phyloP scores from a whole-genome alignment of 2,113 vertebrate species.

The Micromys minutus region DNA sequence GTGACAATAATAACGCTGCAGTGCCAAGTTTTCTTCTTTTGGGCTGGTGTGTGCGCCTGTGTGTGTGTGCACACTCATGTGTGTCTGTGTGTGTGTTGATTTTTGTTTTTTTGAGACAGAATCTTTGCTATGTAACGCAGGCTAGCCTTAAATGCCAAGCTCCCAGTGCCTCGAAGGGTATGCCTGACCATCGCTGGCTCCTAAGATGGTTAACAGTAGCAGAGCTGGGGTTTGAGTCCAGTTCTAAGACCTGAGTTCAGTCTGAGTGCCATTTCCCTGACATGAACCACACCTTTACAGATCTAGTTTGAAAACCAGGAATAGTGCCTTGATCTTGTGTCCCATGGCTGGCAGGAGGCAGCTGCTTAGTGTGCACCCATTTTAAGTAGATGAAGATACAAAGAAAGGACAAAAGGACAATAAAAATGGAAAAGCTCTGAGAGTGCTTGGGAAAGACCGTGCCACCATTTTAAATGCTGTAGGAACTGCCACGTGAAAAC shows the following conservation, averaged over 20 bases:
- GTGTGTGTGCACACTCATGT: too few species aligned
- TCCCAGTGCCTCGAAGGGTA: neutral
- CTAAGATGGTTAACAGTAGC: neutral
- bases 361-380: neutral
- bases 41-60: neutral
- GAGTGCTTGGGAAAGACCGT: neutral
- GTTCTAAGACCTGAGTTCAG: neutral
- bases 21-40: neutral
- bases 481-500: neutral
- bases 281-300: neutral
- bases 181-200: neutral
- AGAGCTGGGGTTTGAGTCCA: neutral
- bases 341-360: neutral
- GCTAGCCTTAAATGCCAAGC: neutral
- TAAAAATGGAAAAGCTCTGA: neutral
- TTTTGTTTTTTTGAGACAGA: neutral
- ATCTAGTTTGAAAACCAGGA: neutral
- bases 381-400: neutral
- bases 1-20: neutral
- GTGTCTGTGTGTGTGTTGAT: too few species aligned
- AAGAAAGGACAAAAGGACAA: neutral
- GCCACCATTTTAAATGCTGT: neutral
- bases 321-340: neutral
- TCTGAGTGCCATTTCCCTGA: neutral
- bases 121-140: neutral